Percentiles rank a stretch among this genome's conserved stretches.
phyloP scores from a whole-genome alignment of 2,113 vertebrate species.

The Sorex araneus region DNA sequence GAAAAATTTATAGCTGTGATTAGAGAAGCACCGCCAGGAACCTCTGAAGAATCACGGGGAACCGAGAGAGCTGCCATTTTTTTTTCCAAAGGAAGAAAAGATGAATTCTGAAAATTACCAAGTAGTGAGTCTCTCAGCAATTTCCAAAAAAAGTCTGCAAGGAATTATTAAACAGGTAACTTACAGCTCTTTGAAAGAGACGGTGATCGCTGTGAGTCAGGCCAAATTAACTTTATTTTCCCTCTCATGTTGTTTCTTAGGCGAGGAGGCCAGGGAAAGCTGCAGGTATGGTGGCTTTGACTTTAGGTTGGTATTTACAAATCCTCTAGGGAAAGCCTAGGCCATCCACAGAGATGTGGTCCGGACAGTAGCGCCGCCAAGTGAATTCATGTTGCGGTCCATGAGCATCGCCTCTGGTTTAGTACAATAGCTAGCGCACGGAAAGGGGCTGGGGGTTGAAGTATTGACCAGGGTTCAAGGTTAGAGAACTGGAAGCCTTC shows the following conservation, averaged over 20 bases:
- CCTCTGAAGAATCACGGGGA: slow-evolving; percentile 74
- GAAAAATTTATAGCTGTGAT: slow-evolving; percentile 81
- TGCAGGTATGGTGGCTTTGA: neutral
- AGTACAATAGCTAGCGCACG: slow-evolving; percentile 6
- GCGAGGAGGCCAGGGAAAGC: neutral
- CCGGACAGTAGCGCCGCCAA: neutral
- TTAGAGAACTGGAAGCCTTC: neutral
- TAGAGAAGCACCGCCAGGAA: slow-evolving; percentile 72
- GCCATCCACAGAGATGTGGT: neutral
- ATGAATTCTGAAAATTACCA: slow-evolving; percentile 77
- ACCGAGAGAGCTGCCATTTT: slow-evolving; percentile 13
- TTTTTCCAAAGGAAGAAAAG: slow-evolving; percentile 70
- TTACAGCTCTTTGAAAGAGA: slow-evolving; percentile 68
- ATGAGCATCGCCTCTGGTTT: neutral
- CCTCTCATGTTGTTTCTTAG: slow-evolving; percentile 58
- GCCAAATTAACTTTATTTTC: slow-evolving; percentile 72
- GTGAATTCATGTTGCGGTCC: neutral
- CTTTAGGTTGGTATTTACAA: slow-evolving; percentile 38
- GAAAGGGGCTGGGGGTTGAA: neutral
- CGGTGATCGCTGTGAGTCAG: slow-evolving; percentile 67
- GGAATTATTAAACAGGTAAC: slow-evolving; percentile 73
- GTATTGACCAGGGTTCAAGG: neutral
- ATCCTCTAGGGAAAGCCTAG: neutral
- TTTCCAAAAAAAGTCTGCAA: slow-evolving; percentile 69
- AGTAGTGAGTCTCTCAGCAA: slow-evolving; percentile 64